Evolutionary conservation across 2,113 vertebrate species (phyloP).

Genomic region (Ceyx cyanopectus): DNA sequence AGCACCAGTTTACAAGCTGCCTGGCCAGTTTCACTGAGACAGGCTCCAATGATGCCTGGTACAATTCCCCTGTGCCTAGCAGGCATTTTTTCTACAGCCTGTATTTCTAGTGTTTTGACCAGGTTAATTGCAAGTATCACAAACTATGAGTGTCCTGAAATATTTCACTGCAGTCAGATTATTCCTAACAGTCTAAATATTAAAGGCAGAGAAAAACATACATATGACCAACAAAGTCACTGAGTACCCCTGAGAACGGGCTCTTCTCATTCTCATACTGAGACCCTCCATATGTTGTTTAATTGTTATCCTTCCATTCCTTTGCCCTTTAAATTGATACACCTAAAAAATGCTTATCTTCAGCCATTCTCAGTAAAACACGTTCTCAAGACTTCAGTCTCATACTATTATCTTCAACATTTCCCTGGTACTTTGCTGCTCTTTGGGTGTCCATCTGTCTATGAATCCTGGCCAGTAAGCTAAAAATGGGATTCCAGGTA

Average conservation of each 20-base stretch:
- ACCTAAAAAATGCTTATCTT: not conserved
- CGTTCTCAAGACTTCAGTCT: not conserved
- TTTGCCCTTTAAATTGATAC: not conserved
- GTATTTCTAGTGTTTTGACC: not conserved
- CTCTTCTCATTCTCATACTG: not conserved
- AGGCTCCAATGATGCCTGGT: not conserved
- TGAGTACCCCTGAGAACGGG: not conserved
- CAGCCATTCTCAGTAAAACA: not conserved
- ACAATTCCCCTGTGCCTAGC: accelerated
- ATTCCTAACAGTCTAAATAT: not conserved
- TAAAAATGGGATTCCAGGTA: conserved; percentile 43
- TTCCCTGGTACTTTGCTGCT: not conserved
- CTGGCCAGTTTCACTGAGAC: not conserved
- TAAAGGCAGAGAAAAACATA: not conserved
- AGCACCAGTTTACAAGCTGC: not conserved
- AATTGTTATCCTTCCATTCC: not conserved
- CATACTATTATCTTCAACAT: not conserved
- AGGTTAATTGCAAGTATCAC: not conserved
- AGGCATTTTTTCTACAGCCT: not conserved
- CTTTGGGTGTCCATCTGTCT: not conserved
- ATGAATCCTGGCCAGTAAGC: not conserved
- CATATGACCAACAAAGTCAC: not conserved
- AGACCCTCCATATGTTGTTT: not conserved
- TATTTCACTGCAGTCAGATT: not conserved
- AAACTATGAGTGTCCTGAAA: not conserved